phyloP scores from a whole-genome alignment of 2,113 vertebrate species.

The Myrmophylax atrothorax region DNA sequence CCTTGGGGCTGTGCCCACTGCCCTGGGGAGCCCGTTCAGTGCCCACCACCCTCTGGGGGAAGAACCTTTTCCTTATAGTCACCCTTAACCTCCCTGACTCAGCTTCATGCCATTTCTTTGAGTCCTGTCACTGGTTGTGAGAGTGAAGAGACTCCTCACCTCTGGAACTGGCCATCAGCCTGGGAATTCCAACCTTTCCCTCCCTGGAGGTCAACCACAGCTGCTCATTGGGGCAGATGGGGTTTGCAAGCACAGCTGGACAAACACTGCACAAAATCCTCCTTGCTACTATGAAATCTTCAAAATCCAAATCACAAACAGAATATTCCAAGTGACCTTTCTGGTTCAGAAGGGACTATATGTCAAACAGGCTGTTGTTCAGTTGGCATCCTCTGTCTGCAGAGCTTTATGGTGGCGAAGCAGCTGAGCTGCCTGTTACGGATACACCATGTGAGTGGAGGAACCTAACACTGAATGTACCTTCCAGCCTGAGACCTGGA shows the following conservation, averaged over 20 bases:
- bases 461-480: background rate
- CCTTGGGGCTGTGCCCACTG: background rate
- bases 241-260: background rate
- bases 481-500: background rate
- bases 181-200: background rate
- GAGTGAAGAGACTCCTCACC: background rate
- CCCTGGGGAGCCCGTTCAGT: background rate
- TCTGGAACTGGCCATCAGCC: background rate
- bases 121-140: background rate
- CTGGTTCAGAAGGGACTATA: background rate
- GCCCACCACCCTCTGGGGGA: background rate
- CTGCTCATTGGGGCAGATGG: background rate
- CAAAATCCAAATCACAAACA: background rate
- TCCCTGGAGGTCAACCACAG: background rate
- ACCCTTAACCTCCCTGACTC: background rate
- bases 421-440: background rate
- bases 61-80: background rate
- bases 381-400: background rate
- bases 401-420: background rate
- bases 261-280: background rate
- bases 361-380: background rate
- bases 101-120: background rate
- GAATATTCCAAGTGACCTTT: background rate
- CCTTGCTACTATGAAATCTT: background rate
- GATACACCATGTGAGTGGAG: rapidly evolving